Evolutionary conservation across 2,797 vertebrate genomes (phyloP).

Genomic region (Darevskia nairensis): DNA sequence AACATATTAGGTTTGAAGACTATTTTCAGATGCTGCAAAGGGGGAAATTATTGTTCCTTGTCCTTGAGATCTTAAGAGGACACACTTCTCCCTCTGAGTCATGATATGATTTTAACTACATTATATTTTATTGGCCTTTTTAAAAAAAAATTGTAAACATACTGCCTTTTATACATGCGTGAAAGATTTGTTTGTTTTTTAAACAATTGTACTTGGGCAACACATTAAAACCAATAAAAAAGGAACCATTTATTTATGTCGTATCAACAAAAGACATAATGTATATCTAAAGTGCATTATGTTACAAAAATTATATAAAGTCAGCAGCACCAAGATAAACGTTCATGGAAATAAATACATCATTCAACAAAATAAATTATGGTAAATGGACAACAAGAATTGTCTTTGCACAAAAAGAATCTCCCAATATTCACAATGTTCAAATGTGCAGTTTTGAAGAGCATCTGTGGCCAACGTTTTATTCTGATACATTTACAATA

Average conservation of each 20-base stretch:
- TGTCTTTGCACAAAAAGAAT: conserved; percentile 77
- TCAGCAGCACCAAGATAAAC: conserved; percentile 94
- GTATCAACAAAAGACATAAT: conserved; percentile 87
- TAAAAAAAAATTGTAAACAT: conserved; percentile 78
- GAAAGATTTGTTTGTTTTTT: conserved; percentile 67
- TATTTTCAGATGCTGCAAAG: conserved; percentile 65
- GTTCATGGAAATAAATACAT: conserved; percentile 98
- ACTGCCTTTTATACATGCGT: conserved; percentile 81
- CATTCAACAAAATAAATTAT: conserved; percentile 96
- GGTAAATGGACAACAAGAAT: conserved; percentile 86
- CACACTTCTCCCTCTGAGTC: conserved; percentile 62
- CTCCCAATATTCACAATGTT: conserved; percentile 77
- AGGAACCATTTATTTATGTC: conserved; percentile 78
- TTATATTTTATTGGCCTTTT: conserved; percentile 84
- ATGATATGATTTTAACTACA: conserved; percentile 77
- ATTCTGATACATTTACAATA: conserved; percentile 90
- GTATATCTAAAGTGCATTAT: conserved; percentile 98
- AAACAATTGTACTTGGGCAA: conserved; percentile 78
- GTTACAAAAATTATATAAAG: conserved; percentile 93
- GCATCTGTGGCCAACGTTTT: conserved; percentile 71
- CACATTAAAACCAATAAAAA: conserved; percentile 87
- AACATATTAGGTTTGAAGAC: conserved; percentile 64
- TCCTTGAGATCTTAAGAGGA: conserved; percentile 65
- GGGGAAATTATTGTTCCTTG: conserved; percentile 58
- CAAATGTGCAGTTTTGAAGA: conserved; percentile 81